phyloP scores from a whole-genome alignment of 1,140 invertebrate genomes.

The Anagrus nilaparvatae region DNA sequence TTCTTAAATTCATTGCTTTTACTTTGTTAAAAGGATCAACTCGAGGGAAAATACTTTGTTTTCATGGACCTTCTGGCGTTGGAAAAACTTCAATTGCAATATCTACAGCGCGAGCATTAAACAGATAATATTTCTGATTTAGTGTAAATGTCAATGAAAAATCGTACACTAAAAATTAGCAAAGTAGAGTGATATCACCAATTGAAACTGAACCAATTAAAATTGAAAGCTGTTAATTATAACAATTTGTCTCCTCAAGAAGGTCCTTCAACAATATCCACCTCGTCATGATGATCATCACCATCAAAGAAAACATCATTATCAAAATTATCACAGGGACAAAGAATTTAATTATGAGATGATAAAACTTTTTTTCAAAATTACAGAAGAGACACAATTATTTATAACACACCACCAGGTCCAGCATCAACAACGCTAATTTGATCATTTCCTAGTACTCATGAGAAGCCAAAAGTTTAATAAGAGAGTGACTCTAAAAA shows the following conservation, averaged over 20 bases:
- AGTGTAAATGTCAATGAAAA: constrained; percentile 77
- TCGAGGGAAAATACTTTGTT: constrained; percentile 98
- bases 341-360: constrained; percentile 24
- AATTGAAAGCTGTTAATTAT: constrained; percentile 43
- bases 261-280: constrained; percentile 32
- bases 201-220: constrained; percentile 58
- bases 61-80: constrained; percentile 96
- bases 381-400: constrained; percentile 28
- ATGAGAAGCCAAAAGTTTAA: constrained; percentile 39
- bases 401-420: constrained; percentile 23
- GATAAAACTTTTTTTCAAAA: constrained; percentile 29
- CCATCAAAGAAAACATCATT: constrained; percentile 39
- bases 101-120: constrained; percentile 92
- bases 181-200: constrained; percentile 42
- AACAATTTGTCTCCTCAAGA: constrained; percentile 24
- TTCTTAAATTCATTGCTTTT: constrained; percentile 89
- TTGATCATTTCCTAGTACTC: constrained; percentile 23
- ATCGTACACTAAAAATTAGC: constrained; percentile 25
- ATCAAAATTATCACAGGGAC: constrained; percentile 40
- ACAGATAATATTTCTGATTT: constrained; percentile 94
- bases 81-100: constrained; percentile 87
- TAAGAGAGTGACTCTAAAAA: constrained; percentile 39
- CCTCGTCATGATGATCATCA: constrained; percentile 37
- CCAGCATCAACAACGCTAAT: constrained; percentile 19
- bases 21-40: constrained; percentile 90